Evolutionary conservation across 2,113 vertebrate genomes (phyloP), one percentile per base, ranked within the genome.

Genomic region (Mustela lutreola): DNA sequence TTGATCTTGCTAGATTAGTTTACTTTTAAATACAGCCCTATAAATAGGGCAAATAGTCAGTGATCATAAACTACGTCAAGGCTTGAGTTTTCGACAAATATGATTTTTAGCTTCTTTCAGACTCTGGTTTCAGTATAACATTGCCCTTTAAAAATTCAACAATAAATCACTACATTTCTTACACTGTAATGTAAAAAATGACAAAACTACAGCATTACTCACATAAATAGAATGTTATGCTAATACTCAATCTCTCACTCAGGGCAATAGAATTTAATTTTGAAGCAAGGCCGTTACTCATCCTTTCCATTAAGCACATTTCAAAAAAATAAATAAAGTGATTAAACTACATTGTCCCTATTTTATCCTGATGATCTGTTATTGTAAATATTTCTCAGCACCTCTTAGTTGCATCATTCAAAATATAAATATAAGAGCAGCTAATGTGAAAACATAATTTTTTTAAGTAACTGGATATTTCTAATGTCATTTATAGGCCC

Each of bases 91-190:
- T 90, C 87, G 58, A 97, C 45, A 98, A 96, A 97, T 58, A 92
- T 7, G 0, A 97, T 97, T 98, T 98, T 97, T 93, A 96, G 71
- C 42, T 98, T 97, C 56, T 56, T 97, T 95, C 82, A 89, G 63
- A 85, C 39, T 97, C 73, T 58, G 0, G 42, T 97, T 94, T 96
- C 90, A 95, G 7, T 19, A 4, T 33, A 97, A 39, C 67, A 85
- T 36, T 98, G 48, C 82, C 10, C 4, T 98, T 98, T 98, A 91
- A 97, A 97, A 96, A 97, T 60, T 79, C 21, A 93, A 56, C 71
- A 88, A 97, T 98, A 98, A 99, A 97, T 98, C 94, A 94, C 62
- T 33, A 50, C 96, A 73, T 97, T 98, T 76, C 33, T 70, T 97
- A 6, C 26, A 86, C 85, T 94, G 56, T 96, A 95, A 94, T 28